Evolutionary conservation across 2,797 vertebrate genomes (phyloP), one percentile per base, ranked within the genome.

Genomic region (Pyrocephalus nanus): DNA sequence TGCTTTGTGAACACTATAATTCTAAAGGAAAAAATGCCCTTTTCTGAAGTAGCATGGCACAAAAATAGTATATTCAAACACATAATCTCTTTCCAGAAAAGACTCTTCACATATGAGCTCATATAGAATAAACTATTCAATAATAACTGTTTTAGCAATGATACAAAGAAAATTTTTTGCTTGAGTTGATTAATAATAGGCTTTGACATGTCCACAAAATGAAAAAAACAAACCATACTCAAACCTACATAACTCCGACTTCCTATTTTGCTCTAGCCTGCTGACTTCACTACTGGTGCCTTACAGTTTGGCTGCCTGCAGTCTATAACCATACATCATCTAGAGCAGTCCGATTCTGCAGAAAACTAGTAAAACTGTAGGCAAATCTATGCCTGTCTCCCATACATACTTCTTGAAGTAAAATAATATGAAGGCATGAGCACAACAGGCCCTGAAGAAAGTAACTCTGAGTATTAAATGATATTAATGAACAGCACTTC

Each of bases 71-170:
- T 38, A 55, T 47, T n/a, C 17, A 67, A 83, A 55, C 5, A 51
- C 5, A 25, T 29, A 89, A 58, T n/a, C 10, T 38, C 82, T 40
- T 73, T 50, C 22, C 20, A 92, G 82, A 83, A 83, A 74, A 55
- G 14, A 32, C 4, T 55, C 6, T 47, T 80, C 26, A 29, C 2
- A 4, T 48, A 34, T 0, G 0, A 86, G 9, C 27, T 62, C 21
- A 51, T 11, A 42, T 9, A 42, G 5, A 62, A 55, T 17, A 72
- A 69, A 25, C 25, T 32, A 29, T 9, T 71, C 36, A 40, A 32
- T n/a, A 79, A n/a, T 17, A 61, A 40, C 19, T 29, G 12, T 29
- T 88, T 71, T 21, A 43, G 9, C 43, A 53, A 88, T 4, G 5
- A 73, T 6, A 60, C 2, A 55, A 43, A n/a, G 27, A 32, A 11